phyloP scores from a whole-genome alignment of 2,888 invertebrate genomes.

The Limnephilus lunatus region DNA sequence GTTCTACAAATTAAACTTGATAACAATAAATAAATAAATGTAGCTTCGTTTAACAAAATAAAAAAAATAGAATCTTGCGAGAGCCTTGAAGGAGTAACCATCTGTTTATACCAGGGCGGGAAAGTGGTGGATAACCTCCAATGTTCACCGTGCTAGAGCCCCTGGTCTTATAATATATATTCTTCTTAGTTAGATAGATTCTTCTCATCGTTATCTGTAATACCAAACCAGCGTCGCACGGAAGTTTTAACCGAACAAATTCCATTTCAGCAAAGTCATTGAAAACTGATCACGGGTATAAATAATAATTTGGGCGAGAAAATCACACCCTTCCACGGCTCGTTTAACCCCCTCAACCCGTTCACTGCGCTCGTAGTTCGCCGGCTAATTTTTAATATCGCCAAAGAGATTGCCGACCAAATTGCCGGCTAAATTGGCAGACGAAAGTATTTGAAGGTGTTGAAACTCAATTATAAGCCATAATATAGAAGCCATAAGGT shows the following conservation, averaged over 20 bases:
- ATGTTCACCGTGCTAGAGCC: too few species aligned
- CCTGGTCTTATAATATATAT: not conserved
- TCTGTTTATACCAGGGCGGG: too few species aligned
- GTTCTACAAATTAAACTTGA: too few species aligned
- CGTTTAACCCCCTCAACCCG: conserved; percentile 12
- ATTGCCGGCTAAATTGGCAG: conserved; percentile 43
- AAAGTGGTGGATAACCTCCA: too few species aligned
- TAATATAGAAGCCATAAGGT: not conserved
- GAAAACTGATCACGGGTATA: not conserved
- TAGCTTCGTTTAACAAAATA: too few species aligned
- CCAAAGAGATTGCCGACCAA: conserved; percentile 47
- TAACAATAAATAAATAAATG: too few species aligned
- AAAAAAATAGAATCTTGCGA: too few species aligned
- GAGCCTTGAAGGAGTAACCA: too few species aligned
- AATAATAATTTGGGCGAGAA: not conserved
- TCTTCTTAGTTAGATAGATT: not conserved
- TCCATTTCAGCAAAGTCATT: not conserved
- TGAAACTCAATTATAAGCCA: not conserved
- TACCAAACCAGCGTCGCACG: not conserved
- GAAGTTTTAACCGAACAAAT: not conserved
- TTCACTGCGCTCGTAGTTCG: not conserved
- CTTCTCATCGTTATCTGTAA: not conserved
- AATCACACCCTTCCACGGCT: not conserved
- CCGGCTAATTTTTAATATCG: conserved; percentile 51
- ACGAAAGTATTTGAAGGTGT: not conserved